Base-by-base conservation (phyloP, 2,888 invertebrate species). In the Aphodius granarius region DNA sequence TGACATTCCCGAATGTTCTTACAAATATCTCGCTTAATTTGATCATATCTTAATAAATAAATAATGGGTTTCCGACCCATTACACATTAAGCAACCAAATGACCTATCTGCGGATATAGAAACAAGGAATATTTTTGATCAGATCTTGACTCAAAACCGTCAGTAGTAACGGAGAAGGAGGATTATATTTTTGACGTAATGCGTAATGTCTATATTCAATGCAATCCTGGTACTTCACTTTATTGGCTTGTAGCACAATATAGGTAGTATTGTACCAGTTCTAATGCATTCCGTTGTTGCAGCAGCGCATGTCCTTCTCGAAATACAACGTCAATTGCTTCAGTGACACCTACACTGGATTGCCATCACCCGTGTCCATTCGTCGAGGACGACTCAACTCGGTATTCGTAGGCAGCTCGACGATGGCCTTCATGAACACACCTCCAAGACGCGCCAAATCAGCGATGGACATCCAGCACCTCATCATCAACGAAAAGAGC, bases 391-490 rank as follows among this genome's bases (percentile, higher is more conserved):
- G 94, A 13, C 93, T 95, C 88, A 96, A 96, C 87, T 96, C 96
- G 3, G 95, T 96, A 16, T 96, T 96, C 88, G 95, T 95, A 93
- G 94, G 76, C 89, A 91, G 91, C 79, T 89, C 91, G 81, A 89
- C 91, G 0, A 90, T 91, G 80, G 91, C 91, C 86, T 91, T 92
- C 72, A 89, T 94, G 74, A 90, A 93, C 78, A 91, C 93, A 0
- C 94, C 94, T 0, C 94, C 94, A 0, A 89, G 96, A 13, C 92
- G 95, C 78, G 93, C 94, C 4, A 94, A 95, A 81, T 95, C 95
- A 63, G 96, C 95, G 0, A 92, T 95, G 81, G 95, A 96, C 85
- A 91, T 96, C 15, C 94, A 95, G 82, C 94, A 94, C 21, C 88
- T 95, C 83, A 86, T 93, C 81, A 81, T 92, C 83, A 81, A 79